phyloP scores from a whole-genome alignment of 2,888 invertebrate species.

The Drosophila peninsularis region DNA sequence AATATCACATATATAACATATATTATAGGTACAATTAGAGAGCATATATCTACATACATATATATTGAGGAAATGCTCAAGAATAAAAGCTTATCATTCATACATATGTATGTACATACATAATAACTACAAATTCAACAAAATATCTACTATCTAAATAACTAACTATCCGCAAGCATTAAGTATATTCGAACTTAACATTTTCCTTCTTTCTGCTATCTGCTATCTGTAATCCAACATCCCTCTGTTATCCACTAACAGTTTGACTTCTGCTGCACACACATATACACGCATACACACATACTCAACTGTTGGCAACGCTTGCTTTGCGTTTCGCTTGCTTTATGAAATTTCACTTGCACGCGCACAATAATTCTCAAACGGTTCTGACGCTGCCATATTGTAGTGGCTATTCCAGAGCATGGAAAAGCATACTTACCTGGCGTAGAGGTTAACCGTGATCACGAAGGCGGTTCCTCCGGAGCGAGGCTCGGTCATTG shows the following conservation, averaged over 20 bases:
- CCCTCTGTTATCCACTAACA: background rate
- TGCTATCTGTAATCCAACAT: background rate
- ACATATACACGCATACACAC: constrained; percentile 1
- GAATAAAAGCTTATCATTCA: constrained; percentile 1
- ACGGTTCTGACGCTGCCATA: constrained; percentile 13
- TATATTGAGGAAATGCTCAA: background rate
- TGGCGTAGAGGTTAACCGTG: constrained; percentile 77
- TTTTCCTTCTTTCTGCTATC: background rate
- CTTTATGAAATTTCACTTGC: constrained; percentile 10
- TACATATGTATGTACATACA: too few relatives aligned
- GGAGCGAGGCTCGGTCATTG: constrained; percentile 75
- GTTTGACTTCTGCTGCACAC: constrained; percentile 5
- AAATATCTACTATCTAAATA: background rate
- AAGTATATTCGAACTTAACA: background rate
- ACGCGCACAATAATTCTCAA: constrained; percentile 48
- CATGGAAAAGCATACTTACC: constrained; percentile 61
- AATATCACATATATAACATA: too few relatives aligned
- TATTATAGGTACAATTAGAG: too few relatives aligned
- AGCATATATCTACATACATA: too few relatives aligned
- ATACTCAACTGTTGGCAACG: constrained; percentile 7
- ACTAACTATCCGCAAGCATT: background rate
- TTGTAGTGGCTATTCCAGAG: constrained; percentile 18
- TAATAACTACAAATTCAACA: background rate
- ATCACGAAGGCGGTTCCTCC: constrained; percentile 76
- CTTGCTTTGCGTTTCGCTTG: constrained; percentile 21